These are phyloP conservation scores for Cryptus viduatorius DNA, from an alignment of 2,888 invertebrate genomes.

Conservation along the genomic window DNA sequence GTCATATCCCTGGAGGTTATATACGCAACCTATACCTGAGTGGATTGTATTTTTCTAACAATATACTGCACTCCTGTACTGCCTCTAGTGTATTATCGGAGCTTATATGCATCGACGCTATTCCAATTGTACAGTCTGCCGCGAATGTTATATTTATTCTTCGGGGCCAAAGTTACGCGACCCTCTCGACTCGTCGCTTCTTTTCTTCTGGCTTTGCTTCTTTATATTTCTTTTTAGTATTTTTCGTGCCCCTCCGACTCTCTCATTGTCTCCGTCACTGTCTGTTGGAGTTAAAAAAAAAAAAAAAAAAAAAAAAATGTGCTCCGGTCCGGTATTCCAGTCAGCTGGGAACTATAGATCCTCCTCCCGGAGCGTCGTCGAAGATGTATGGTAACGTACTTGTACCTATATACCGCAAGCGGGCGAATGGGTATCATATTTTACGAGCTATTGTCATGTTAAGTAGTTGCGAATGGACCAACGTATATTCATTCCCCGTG, in stretches of 20 bases:
- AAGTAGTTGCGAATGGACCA: constrained; percentile 70
- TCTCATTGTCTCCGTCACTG: constrained; percentile 58
- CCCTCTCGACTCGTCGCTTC: constrained; percentile 31
- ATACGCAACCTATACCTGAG: neutral
- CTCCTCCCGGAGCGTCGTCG: constrained; percentile 36
- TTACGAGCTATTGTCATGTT: constrained; percentile 75
- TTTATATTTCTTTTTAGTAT: constrained; percentile 10
- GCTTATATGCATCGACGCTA: constrained; percentile 31
- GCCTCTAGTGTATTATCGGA: constrained; percentile 7
- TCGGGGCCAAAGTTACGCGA: constrained; percentile 38
- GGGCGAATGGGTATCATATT: constrained; percentile 71
- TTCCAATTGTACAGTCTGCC: constrained; percentile 28
- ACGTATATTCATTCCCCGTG: constrained; percentile 51
- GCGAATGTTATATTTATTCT: constrained; percentile 50
- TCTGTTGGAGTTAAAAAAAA: constrained; percentile 17
- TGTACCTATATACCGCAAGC: constrained; percentile 45
- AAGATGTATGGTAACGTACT: constrained; percentile 46
- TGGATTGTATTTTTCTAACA: constrained; percentile 21
- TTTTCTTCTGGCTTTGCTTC: constrained; percentile 33
- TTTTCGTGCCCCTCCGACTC: constrained; percentile 19
- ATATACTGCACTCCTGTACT: neutral
- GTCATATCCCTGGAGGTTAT: constrained; percentile 1
- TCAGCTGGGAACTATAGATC: constrained; percentile 57
- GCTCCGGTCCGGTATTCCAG: constrained; percentile 53
- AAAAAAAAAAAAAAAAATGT: constrained; percentile 37